phyloP scores from a whole-genome alignment of 2,113 vertebrate species.

The Sinocyclocheilus anshuiensis region DNA sequence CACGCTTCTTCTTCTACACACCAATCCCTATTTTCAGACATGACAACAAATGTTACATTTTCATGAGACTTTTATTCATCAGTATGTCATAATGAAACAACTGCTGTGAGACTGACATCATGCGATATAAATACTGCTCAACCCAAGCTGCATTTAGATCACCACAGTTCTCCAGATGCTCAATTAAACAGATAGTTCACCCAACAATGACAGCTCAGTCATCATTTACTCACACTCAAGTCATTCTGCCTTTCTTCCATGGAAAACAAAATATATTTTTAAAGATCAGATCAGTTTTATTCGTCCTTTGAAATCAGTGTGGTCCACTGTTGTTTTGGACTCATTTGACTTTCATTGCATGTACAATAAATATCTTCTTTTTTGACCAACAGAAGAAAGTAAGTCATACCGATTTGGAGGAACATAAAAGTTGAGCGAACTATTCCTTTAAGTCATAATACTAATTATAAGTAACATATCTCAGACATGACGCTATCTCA shows the following conservation, averaged over 20 bases:
- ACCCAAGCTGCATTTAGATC: neutral
- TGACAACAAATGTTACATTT: neutral
- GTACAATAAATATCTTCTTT: neutral
- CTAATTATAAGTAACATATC: too few relatives aligned
- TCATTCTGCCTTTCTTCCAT: neutral
- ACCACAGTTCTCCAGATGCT: neutral
- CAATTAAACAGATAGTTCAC: neutral
- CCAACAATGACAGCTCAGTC: neutral
- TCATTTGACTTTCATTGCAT: neutral
- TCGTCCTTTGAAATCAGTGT: neutral
- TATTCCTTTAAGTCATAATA: too few relatives aligned
- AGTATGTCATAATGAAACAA: neutral
- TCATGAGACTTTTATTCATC: neutral
- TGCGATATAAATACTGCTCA: neutral
- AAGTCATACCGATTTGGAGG: neutral
- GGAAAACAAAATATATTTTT: too few relatives aligned
- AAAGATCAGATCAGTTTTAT: too few relatives aligned
- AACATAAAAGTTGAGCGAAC: neutral
- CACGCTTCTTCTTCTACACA: neutral
- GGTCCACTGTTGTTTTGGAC: neutral
- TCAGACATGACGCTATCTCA: too few relatives aligned
- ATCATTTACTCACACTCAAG: too few relatives aligned
- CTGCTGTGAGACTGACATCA: neutral
- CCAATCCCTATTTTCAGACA: neutral
- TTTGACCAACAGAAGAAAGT: too few relatives aligned